Conservation (phyloP, 1,140 invertebrate genomes). For the Piezodorus guildinii region DNA sequence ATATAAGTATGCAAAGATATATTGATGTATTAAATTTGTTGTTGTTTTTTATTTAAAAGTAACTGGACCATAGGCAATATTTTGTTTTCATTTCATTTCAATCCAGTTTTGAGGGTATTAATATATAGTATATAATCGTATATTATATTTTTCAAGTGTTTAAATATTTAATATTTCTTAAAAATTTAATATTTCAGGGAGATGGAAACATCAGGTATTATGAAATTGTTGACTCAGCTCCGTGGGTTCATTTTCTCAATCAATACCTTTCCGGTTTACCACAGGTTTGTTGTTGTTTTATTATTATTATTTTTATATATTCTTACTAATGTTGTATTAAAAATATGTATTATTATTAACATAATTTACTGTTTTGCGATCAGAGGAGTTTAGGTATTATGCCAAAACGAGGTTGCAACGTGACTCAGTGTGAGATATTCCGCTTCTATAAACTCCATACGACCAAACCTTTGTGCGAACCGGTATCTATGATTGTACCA, state of each 20-base stretch:
- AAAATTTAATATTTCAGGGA: conserved; percentile 57
- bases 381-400: conserved; percentile 80
- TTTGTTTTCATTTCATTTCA: no score
- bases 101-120: no score
- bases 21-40: no score
- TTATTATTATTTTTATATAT: background rate
- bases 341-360: no score
- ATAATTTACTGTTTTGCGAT: conserved; percentile 32
- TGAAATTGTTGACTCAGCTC: conserved; percentile 73
- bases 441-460: conserved; percentile 89
- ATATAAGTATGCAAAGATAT: no score
- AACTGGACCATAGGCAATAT: no score
- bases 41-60: no score
- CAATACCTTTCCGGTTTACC: conserved; percentile 84
- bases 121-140: no score
- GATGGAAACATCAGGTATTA: conserved; percentile 93
- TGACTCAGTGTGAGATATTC: conserved; percentile 70
- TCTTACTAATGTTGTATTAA: background rate
- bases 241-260: conserved; percentile 79
- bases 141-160: conserved; percentile 16
- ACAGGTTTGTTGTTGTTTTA: conserved; percentile 39
- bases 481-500: conserved; percentile 89
- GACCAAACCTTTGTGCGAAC: conserved; percentile 73
- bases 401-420: conserved; percentile 85
- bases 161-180: background rate